These are phyloP conservation scores for Nemurella pictetii DNA, from an alignment of 2,888 invertebrate species.

Conservation along the genomic window DNA sequence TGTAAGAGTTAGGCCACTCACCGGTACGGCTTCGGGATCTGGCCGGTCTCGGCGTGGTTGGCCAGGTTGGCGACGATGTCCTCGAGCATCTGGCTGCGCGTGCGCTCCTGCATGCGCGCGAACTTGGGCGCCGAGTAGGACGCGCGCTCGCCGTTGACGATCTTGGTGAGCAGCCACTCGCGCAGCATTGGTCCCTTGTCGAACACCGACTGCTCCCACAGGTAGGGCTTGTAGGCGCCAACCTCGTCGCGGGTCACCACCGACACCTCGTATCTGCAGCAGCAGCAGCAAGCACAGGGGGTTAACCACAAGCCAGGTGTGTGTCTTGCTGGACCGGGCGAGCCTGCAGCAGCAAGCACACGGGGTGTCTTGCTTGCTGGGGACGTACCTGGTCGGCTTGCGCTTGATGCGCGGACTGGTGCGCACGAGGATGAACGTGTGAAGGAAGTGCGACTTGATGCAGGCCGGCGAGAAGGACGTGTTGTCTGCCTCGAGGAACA, in stretches of 20 bases:
- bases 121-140: constrained; percentile 94
- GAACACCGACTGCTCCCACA: constrained; percentile 93
- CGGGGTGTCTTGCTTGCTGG: too few relatives aligned
- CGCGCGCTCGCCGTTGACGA: constrained; percentile 91
- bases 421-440: constrained; percentile 89
- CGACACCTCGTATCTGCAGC: constrained; percentile 59
- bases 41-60: constrained; percentile 93
- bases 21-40: constrained; percentile 92
- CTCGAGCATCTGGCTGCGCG: constrained; percentile 90
- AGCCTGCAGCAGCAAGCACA: too few relatives aligned
- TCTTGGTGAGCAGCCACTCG: constrained; percentile 91
- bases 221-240: constrained; percentile 92
- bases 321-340: too few relatives aligned
- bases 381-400: constrained; percentile 75
- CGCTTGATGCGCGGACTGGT: constrained; percentile 85
- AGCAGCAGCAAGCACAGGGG: too few relatives aligned
- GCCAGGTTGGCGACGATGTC: constrained; percentile 92
- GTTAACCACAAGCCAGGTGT: too few relatives aligned
- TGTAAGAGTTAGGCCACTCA: too few relatives aligned
- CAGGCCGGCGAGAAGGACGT: constrained; percentile 91
- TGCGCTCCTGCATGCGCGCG: constrained; percentile 92
- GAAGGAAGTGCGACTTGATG: constrained; percentile 92
- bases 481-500: constrained; percentile 90
- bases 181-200: constrained; percentile 94
- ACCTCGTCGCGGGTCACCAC: constrained; percentile 94